A percentile compares a stretch with the other conserved stretches of the same genome.
These are phyloP conservation scores for Aphidoletes aphidimyza DNA, from an alignment of 2,888 invertebrate genomes.

Conservation along the genomic window DNA sequence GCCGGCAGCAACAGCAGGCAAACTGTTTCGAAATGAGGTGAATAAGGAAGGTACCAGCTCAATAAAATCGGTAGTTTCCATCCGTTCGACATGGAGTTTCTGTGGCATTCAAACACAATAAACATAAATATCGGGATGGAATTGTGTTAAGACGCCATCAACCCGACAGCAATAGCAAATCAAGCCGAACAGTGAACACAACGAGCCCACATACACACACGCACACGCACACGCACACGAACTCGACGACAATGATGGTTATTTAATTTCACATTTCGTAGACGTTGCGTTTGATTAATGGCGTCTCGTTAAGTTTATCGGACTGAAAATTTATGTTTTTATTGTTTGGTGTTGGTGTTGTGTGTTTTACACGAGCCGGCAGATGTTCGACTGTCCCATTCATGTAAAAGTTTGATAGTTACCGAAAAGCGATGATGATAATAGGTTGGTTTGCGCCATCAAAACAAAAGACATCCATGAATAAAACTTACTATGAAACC, in stretches of 20 bases:
- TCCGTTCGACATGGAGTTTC: background rate
- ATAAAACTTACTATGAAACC: background rate
- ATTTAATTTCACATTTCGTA: conserved; percentile 52
- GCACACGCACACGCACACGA: background rate
- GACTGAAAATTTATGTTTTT: conserved; percentile 51
- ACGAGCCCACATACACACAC: background rate
- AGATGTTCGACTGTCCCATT: conserved; percentile 12
- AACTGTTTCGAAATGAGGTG: background rate
- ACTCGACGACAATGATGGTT: conserved; percentile 15
- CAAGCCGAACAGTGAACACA: no score
- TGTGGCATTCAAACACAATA: background rate
- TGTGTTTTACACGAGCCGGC: conserved; percentile 1
- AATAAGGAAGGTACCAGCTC: background rate
- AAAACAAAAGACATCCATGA: conserved; percentile 17
- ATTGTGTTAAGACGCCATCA: conserved; percentile 24
- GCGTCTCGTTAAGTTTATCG: conserved; percentile 40
- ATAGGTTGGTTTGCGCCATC: background rate
- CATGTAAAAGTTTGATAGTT: conserved; percentile 20
- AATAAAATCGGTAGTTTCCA: conserved; percentile 11
- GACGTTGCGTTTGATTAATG: conserved; percentile 41
- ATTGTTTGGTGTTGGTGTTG: background rate
- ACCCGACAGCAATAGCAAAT: background rate
- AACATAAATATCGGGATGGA: conserved; percentile 28
- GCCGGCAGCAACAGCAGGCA: no score
- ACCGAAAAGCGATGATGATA: conserved; percentile 18